Conservation (phyloP, 2,888 invertebrate species). For the Endotricha flammealis region DNA sequence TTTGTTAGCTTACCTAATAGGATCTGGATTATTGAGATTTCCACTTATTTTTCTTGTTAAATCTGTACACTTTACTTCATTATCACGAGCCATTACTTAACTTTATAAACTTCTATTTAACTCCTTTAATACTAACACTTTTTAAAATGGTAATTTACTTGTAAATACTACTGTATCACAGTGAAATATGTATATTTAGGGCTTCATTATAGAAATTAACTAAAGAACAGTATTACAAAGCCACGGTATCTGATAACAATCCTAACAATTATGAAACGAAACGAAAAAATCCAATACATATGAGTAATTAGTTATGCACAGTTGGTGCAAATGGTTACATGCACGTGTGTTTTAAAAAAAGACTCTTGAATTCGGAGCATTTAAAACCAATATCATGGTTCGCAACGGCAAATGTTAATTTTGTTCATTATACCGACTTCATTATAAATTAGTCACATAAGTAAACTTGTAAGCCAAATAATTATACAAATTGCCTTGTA, state of each 20-base stretch:
- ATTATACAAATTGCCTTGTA: background rate
- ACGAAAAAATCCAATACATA: slow-evolving; percentile 1
- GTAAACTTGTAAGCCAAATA: background rate
- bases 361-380: background rate
- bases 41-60: slow-evolving; percentile 1
- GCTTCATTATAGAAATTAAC: no score
- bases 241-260: no score
- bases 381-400: slow-evolving; percentile 3
- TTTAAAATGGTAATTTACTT: no score
- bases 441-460: slow-evolving; percentile 11
- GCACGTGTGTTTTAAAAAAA: background rate
- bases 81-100: background rate
- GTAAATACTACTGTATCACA: no score
- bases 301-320: slow-evolving; percentile 14
- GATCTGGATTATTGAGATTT: background rate
- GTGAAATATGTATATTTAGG: no score
- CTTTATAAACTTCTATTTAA: no score
- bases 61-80: background rate
- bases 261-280: slow-evolving; percentile 5
- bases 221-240: no score
- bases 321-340: slow-evolving; percentile 2
- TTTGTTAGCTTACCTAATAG: background rate
- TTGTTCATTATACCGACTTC: slow-evolving; percentile 5
- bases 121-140: no score
- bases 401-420: background rate